A percentile compares a stretch with the other conserved stretches of the same genome.
These are phyloP conservation scores for Ruditapes philippinarum DNA, from an alignment of 1,140 invertebrate genomes.

Conservation along the genomic window DNA sequence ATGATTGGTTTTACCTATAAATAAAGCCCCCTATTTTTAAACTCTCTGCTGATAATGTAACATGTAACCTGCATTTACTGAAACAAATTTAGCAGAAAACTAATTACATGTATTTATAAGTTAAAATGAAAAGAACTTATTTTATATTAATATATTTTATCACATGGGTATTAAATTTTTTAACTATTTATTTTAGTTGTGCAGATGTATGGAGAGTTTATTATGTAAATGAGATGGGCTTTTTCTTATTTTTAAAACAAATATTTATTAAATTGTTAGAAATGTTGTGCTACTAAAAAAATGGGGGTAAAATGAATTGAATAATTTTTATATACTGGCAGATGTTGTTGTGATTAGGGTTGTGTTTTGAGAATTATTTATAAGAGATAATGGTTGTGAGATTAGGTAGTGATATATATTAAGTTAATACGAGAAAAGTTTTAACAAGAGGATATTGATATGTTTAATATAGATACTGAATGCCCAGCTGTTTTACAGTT, in stretches of 20 bases:
- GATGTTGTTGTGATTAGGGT: not conserved
- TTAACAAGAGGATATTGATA: too few relatives aligned
- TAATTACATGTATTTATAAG: not conserved
- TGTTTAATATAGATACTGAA: too few relatives aligned
- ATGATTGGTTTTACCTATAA: too few relatives aligned
- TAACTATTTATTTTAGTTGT: too few relatives aligned
- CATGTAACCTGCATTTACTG: not conserved
- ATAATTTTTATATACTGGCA: constrained; percentile 3
- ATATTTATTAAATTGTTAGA: not conserved
- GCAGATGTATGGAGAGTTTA: not conserved
- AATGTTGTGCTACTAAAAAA: not conserved
- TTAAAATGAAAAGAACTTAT: not conserved
- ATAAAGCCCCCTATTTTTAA: too few relatives aligned
- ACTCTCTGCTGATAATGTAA: too few relatives aligned
- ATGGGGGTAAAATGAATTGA: not conserved
- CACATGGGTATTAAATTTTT: too few relatives aligned
- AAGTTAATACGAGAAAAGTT: not conserved
- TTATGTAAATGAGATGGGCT: not conserved
- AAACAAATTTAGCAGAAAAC: not conserved
- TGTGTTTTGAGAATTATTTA: not conserved
- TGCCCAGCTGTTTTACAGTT: too few relatives aligned
- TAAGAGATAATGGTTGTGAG: not conserved
- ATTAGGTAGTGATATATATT: not conserved
- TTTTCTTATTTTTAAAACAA: not conserved
- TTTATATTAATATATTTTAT: not conserved